phyloP scores from a whole-genome alignment of 2,797 vertebrate genomes.

The Spea hammondii region DNA sequence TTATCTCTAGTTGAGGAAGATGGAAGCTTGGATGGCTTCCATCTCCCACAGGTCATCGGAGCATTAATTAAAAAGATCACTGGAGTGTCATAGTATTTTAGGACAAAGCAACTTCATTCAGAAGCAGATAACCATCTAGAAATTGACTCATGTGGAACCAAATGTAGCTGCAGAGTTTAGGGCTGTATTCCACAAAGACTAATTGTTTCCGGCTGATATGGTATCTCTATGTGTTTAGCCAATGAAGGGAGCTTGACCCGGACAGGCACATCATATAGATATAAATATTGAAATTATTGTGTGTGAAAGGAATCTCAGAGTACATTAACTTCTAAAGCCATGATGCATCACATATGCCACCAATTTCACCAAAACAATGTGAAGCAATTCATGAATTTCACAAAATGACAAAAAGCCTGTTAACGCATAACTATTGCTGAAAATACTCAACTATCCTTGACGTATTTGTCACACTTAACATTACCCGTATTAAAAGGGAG shows the following conservation, averaged over 20 bases:
- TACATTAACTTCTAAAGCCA: conserved; percentile 2
- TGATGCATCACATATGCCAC: conserved; percentile 21
- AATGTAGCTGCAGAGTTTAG: conserved; percentile 25
- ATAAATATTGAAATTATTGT: conserved; percentile 26
- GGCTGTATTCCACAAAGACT: conserved; percentile 25
- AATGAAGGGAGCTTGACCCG: conserved; percentile 4
- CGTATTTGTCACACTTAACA: too few species aligned
- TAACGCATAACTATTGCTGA: too few species aligned
- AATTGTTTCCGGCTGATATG: conserved; percentile 34
- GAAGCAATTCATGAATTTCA: too few species aligned
- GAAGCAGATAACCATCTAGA: conserved; percentile 19
- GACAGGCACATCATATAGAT: conserved; percentile 25
- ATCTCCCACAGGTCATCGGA: background rate
- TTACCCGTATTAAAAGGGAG: too few species aligned
- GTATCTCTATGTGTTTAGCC: conserved; percentile 29
- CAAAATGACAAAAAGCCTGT: too few species aligned
- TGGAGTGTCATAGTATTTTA: conserved; percentile 17
- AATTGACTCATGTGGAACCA: conserved; percentile 35
- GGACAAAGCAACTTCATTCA: conserved; percentile 40
- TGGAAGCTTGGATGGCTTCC: background rate
- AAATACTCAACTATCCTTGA: too few species aligned
- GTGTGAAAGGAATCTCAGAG: conserved; percentile 13
- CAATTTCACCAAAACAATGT: background rate
- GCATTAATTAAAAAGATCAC: conserved; percentile 26
- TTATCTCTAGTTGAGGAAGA: background rate